Percentiles rank a stretch among this genome's conserved stretches.
Evolutionary conservation across 1,140 invertebrate genomes (phyloP).

Genomic region (Sycophaga agraensis): DNA sequence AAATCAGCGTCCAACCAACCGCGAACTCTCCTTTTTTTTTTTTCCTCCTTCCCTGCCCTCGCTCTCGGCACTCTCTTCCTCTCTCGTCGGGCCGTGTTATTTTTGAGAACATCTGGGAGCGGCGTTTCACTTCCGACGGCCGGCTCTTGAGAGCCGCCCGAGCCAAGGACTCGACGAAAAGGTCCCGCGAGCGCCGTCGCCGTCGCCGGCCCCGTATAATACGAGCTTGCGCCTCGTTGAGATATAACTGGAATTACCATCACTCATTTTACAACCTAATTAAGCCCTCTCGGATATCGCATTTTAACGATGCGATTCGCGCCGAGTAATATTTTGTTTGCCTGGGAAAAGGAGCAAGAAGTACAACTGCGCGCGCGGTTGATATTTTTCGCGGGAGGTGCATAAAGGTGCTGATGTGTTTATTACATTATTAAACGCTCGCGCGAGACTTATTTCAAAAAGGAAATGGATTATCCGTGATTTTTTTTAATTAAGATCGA

Average conservation of each 20-base stretch:
- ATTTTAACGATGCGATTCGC: constrained; percentile 22
- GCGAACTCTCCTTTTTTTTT: neutral
- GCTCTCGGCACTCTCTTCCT: neutral
- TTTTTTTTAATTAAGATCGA: constrained; percentile 26
- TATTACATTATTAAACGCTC: constrained; percentile 28
- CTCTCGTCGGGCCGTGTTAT: constrained; percentile 7
- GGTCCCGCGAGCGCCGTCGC: neutral
- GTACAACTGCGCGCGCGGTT: no score
- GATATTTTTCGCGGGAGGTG: neutral
- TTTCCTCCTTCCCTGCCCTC: no score
- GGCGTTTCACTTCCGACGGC: constrained; percentile 20
- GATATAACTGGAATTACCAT: constrained; percentile 27
- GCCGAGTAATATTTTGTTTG: constrained; percentile 19
- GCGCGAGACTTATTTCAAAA: no score
- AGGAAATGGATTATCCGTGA: no score
- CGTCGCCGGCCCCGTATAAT: no score
- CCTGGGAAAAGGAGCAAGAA: neutral
- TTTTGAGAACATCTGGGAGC: constrained; percentile 23
- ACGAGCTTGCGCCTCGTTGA: neutral
- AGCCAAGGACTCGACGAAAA: constrained; percentile 24
- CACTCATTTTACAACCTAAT: constrained; percentile 32
- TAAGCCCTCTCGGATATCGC: constrained; percentile 23
- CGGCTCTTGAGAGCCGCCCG: no score
- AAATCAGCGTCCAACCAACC: neutral
- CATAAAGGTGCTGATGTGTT: constrained; percentile 25